These are phyloP conservation scores for Ploceus nigricollis DNA, from an alignment of 2,113 vertebrate species.

Conservation along the genomic window DNA sequence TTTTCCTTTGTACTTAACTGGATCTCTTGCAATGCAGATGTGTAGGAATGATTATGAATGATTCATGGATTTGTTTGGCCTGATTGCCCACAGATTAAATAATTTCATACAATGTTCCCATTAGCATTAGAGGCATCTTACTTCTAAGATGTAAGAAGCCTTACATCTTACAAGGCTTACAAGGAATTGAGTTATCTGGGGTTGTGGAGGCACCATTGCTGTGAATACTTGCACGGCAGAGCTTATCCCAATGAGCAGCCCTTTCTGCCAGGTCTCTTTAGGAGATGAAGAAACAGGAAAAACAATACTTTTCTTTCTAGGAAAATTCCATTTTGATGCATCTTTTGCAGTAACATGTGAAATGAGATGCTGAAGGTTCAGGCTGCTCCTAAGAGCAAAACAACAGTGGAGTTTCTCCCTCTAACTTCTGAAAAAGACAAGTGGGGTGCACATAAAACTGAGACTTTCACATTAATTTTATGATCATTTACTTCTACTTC, in stretches of 20 bases:
- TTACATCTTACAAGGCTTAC: too few species aligned
- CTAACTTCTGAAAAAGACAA: not conserved
- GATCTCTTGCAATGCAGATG: not conserved
- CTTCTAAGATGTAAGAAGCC: too few species aligned
- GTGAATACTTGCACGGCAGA: not conserved
- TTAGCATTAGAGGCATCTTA: not conserved
- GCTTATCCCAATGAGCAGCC: not conserved
- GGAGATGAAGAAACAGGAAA: not conserved
- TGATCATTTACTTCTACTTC: not conserved
- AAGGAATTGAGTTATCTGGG: not conserved
- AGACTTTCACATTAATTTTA: not conserved
- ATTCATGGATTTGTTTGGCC: conserved; percentile 14
- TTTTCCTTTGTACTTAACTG: not conserved
- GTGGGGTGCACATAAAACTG: not conserved
- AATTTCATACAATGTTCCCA: not conserved
- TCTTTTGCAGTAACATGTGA: not conserved
- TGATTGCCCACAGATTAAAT: conserved; percentile 30
- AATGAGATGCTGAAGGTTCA: not conserved
- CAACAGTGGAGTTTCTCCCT: not conserved
- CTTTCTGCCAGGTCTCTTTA: not conserved
- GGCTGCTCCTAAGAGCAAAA: not conserved
- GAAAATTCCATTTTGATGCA: not conserved
- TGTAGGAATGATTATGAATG: not conserved
- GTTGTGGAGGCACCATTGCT: not conserved
- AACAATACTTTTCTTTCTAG: not conserved